phyloP scores from a whole-genome alignment of 2,113 vertebrate genomes.

The Nansenia antarctica region DNA sequence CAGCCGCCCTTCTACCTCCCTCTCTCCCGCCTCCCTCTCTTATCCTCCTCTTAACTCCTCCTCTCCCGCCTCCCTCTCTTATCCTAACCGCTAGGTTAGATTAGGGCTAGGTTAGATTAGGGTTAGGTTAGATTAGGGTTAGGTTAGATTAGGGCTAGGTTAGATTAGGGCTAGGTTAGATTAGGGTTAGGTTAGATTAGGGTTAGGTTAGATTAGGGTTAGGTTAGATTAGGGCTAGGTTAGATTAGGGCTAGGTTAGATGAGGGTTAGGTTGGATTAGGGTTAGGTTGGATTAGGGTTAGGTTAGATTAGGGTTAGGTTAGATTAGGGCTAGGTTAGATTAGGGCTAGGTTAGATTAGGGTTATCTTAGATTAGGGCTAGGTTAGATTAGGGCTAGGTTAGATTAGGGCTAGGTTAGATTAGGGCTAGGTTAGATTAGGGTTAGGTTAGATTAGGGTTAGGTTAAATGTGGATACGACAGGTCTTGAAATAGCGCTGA shows the following conservation, averaged over 20 bases:
- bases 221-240: not conserved
- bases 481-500: not conserved
- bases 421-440: no score
- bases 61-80: no score
- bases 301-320: constrained; percentile 16
- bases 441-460: constrained; percentile 21
- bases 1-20: not conserved
- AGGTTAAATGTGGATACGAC: constrained; percentile 8
- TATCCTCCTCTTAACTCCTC: not conserved
- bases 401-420: no score
- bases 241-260: no score
- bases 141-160: no score
- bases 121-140: no score
- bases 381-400: constrained; percentile 16
- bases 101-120: constrained; percentile 3
- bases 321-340: constrained; percentile 15
- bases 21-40: not conserved
- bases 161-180: no score
- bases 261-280: no score
- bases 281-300: no score
- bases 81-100: no score
- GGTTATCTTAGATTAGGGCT: constrained; percentile 4
- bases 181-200: no score
- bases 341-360: no score
- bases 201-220: constrained; percentile 3